Base-by-base conservation (phyloP, 2,888 invertebrate species). In the Congeria kusceri region DNA sequence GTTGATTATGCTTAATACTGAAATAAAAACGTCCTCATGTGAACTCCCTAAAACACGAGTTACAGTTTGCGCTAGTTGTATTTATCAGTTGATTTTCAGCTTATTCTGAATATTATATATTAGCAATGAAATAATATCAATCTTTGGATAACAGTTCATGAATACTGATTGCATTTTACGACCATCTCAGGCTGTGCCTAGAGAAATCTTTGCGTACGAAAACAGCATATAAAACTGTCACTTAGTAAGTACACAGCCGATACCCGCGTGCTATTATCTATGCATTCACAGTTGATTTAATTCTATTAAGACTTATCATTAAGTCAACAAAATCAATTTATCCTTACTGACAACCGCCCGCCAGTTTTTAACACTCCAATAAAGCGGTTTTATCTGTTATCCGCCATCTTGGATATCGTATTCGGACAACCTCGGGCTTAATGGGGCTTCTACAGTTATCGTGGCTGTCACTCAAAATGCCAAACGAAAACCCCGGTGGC, bases 201-300 rank as follows among this genome's bases (percentile, higher is more conserved):
- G 39, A 39, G 39, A 39, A 39, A 39, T 39, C 3, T 5, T 13
- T 15, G 39, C 39, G 39, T 39, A 49, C 46, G 65, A 44, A 53
- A 29, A n/a, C 29, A 32, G 29, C 29, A 69, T 53, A 71, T 71
- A 71, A 71, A 71, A 63, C 53, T 64, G 64, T 57, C 71, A 71
- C 63, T 71, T 44, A 53, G 71, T 23, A 58, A 27, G 27, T 44
- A 27, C 25, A 64, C 20, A 39, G 46, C 18, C 23, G 56, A 61
- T 47, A 39, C 63, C 63, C 44, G 58, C n/a, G n/a, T 13, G 23
- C 39, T 59, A 61, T 70, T 66, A 70, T 69, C 64, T n/a, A 32
- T 58, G 11, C 15, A 29, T 67, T 67, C 67, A 75, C 72, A 65
- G 58, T 76, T 80, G 72, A 80, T 80, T 80, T 76, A 64, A 69